Conservation (phyloP, 2,888 invertebrate genomes). For the Mesoligia furuncula region DNA sequence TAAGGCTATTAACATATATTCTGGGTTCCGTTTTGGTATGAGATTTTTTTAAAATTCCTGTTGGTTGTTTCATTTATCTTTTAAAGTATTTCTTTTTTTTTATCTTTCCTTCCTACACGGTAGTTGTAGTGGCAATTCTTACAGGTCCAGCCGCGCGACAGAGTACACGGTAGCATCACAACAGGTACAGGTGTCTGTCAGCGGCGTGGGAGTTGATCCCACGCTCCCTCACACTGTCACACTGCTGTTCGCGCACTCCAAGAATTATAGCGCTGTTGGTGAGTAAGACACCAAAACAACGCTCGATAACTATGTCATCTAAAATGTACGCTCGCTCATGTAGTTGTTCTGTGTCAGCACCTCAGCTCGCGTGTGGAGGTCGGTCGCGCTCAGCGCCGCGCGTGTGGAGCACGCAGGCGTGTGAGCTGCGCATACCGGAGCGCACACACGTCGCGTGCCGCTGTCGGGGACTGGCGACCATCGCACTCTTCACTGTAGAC, state of each 20-base stretch:
- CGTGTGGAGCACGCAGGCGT: conserved; percentile 85
- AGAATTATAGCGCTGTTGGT: conserved; percentile 85
- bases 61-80: too few relatives aligned
- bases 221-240: conserved; percentile 82
- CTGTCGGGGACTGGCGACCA: conserved; percentile 83
- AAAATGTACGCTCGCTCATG: background rate
- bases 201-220: conserved; percentile 78
- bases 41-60: too few relatives aligned
- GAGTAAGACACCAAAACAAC: conserved; percentile 54
- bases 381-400: conserved; percentile 85
- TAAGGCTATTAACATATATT: too few relatives aligned
- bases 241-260: conserved; percentile 81
- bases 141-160: conserved; percentile 92
- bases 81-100: too few relatives aligned
- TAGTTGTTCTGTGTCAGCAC: conserved; percentile 68
- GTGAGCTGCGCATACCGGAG: conserved; percentile 83
- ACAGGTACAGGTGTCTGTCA: conserved; percentile 81
- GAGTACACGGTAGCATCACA: conserved; percentile 92
- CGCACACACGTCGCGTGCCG: conserved; percentile 81
- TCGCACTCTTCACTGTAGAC: conserved; percentile 83
- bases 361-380: conserved; percentile 83
- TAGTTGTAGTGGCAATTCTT: conserved; percentile 76
- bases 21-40: too few relatives aligned
- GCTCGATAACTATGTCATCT: too few relatives aligned
- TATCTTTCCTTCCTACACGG: conserved; percentile 47